Conservation (phyloP, 2,888 invertebrate genomes). For the Galerucella pusilla region DNA sequence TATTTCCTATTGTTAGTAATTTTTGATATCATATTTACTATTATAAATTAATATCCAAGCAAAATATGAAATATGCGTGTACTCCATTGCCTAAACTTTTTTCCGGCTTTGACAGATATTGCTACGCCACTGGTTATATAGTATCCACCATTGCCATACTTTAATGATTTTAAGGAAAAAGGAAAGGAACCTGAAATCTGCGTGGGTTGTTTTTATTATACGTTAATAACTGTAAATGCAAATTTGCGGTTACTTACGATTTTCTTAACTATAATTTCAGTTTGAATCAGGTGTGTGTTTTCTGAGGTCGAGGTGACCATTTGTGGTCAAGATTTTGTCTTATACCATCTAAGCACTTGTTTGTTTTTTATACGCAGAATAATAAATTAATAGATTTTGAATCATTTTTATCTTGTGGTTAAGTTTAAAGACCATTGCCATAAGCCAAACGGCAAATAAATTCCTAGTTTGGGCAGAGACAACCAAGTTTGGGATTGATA, state of each 20-base stretch:
- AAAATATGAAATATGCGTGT: no score
- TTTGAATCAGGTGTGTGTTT: background rate
- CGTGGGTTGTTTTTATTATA: constrained; percentile 9
- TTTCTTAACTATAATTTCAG: constrained; percentile 6
- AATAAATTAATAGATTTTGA: background rate
- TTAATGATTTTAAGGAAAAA: constrained; percentile 7
- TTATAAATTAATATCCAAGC: no score
- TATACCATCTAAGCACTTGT: background rate
- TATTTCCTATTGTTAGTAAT: no score
- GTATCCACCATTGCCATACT: background rate
- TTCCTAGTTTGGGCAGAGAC: no score
- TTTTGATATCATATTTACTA: no score
- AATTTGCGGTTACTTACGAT: constrained; percentile 12
- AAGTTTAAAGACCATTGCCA: no score
- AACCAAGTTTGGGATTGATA: no score
- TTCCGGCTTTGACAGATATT: no score
- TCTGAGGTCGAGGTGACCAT: background rate
- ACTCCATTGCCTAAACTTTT: no score
- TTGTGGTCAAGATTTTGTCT: constrained; percentile 10
- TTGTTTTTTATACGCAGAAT: background rate
- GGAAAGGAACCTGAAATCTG: constrained; percentile 9
- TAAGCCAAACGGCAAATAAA: no score
- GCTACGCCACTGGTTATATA: background rate
- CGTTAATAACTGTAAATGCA: constrained; percentile 7
- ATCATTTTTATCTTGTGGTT: background rate